Base-by-base conservation (phyloP, 2,888 invertebrate genomes). In the Selenia dentaria region DNA sequence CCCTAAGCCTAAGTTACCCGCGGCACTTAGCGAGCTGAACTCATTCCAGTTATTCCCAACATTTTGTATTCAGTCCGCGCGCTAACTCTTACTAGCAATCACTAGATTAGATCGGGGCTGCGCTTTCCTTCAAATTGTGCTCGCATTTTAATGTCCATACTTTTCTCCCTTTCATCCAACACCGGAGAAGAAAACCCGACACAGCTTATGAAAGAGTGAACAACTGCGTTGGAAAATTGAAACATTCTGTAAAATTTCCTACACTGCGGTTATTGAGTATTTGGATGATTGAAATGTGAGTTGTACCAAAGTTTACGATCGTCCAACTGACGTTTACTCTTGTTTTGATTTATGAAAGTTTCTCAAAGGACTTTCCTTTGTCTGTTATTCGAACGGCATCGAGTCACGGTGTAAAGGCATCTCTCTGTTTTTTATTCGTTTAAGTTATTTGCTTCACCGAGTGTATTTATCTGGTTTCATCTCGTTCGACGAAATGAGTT, bases 251-350 rank as follows among this genome's bases (percentile, higher is more conserved):
- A 5, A 0, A 16, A 6, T 42, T 28, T 6, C 24, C 10, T 9
- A 16, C 8, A 18, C 54, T 57, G 46, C 45, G 52, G 24, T 18
- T 22, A n/a, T 11, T 38, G 38, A 47, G 39, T 40, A 41, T 53
- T 53, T 53, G 27, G 37, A 27, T 43, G 47, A 54, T 48, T 50
- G 43, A 54, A 54, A 48, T 59, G 53, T 70, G 65, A 64, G 62
- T 60, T 40, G 54, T 49, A 50, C 35, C 54, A 3, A 44, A 57
- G 64, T 79, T 82, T 79, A 81, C 74, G 79, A 78, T 62, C 72
- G 67, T 71, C 73, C 74, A 68, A 74, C 57, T 71, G 81, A 80
- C 78, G 70, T 82, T 82, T 79, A 82, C 74, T 75, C 58, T 40
- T 58, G 65, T 75, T 79, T 71, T 80, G 82, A 83, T 80, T 83